Conservation (phyloP, 2,113 vertebrate genomes). For the Sorex araneus region DNA sequence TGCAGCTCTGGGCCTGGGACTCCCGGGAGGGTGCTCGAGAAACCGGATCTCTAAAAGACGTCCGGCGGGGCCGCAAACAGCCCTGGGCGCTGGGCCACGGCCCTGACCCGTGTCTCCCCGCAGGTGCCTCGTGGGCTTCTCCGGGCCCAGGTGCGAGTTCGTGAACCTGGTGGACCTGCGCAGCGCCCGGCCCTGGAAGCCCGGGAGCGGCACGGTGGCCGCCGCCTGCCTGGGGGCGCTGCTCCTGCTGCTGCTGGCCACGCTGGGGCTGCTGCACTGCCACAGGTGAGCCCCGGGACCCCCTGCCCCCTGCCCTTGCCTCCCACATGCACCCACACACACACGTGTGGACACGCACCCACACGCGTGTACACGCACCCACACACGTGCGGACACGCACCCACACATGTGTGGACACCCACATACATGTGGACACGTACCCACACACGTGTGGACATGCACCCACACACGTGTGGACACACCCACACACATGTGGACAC, state of each 20-base stretch:
- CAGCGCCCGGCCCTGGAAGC: constrained; percentile 87
- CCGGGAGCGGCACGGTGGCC: constrained; percentile 85
- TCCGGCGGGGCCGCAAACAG: too few relatives aligned
- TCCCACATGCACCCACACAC: too few relatives aligned
- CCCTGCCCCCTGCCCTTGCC: too few relatives aligned
- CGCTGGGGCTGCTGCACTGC: constrained; percentile 86
- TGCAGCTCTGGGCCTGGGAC: neutral
- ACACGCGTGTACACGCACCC: too few relatives aligned
- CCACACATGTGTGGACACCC: too few relatives aligned
- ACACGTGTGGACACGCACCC: too few relatives aligned
- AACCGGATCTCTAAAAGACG: neutral
- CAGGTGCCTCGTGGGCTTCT: constrained; percentile 92
- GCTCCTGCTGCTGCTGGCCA: constrained; percentile 90
- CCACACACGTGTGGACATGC: too few relatives aligned
- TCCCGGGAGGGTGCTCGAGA: constrained; percentile 4
- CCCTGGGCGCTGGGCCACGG: too few relatives aligned
- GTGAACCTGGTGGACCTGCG: constrained; percentile 96
- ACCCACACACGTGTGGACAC: too few relatives aligned
- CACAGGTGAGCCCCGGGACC: constrained; percentile 89
- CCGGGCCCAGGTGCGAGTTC: constrained; percentile 95
- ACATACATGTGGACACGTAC: too few relatives aligned
- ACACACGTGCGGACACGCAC: too few relatives aligned
- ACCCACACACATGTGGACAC: too few relatives aligned
- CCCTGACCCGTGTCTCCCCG: constrained; percentile 22
- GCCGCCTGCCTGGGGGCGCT: constrained; percentile 85